Base-by-base conservation (phyloP, 2,797 vertebrate species). In the Distichodus sexfasciatus region DNA sequence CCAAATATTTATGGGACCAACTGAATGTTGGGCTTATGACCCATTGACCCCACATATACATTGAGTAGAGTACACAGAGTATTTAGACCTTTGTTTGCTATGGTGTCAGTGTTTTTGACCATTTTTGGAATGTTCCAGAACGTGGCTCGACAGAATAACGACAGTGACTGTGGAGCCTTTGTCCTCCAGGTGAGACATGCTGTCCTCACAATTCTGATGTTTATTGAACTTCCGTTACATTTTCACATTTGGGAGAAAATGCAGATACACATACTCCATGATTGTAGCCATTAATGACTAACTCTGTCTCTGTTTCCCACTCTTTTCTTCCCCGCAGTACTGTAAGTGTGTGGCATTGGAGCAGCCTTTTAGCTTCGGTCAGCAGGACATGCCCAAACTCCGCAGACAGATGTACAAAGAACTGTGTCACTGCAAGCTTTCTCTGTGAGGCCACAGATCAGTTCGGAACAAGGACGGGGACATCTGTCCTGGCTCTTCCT, bases 341-440 rank as follows among this genome's bases (percentile, higher is more conserved):
- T 96, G 94, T 87, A 97, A 96, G 85, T 95, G 93, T 85, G 87
- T 97, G 88, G 94, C 94, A 0, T 82, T 96, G 79, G 93, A 91
- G 33, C 93, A 94, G 72, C 91, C 91, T 0, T 96, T 96, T 88
- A 85, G 81, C 81, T 97, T 97, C 60, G 93, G 93, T 6, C 95
- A 96, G 85, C 93, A 93, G 88, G 95, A 97, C 78, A 97, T 96
- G 95, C 94, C 95, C 29, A 93, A 93, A 67, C 92, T 97, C 66
- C 89, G 95, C 33, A 91, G 94, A 74, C 92, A 93, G 77, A 96
- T 97, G 92, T 96, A 97, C 91, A 96, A 95, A 90, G 95, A 97
- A 92, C 93, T 97, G 55, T 97, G 95, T 88, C 92, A 95, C 90
- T 95, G 95, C 91, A 94, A 94, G 85, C 92, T 96, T 79, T 90